phyloP scores from a whole-genome alignment of 2,113 vertebrate genomes.

The Microtus montanus region DNA sequence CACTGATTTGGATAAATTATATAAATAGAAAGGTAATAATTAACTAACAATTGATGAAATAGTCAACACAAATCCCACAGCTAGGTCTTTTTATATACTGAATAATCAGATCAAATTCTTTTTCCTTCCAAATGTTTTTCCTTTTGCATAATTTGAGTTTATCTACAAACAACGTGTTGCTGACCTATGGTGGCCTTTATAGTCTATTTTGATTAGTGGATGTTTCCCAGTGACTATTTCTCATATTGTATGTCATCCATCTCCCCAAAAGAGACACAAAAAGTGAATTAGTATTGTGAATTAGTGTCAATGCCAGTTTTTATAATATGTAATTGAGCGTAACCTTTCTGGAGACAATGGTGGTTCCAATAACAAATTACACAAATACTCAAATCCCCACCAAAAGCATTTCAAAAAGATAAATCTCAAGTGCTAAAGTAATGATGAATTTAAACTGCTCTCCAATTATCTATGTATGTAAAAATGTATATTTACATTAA shows the following conservation, averaged over 20 bases:
- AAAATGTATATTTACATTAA: background rate
- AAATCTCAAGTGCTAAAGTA: slow-evolving; percentile 39
- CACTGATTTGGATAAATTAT: slow-evolving; percentile 39
- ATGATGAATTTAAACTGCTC: background rate
- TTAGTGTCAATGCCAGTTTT: slow-evolving; percentile 62
- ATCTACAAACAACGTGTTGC: slow-evolving; percentile 18
- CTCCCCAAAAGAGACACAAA: slow-evolving; percentile 21
- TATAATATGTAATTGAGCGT: slow-evolving; percentile 51
- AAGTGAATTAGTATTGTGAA: slow-evolving; percentile 56
- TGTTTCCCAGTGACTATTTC: slow-evolving; percentile 46
- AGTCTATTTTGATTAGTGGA: slow-evolving; percentile 34
- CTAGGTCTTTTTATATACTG: slow-evolving; percentile 44
- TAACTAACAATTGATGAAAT: slow-evolving; percentile 22
- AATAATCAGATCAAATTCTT: slow-evolving; percentile 39
- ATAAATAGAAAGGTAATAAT: slow-evolving; percentile 45
- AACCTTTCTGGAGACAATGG: slow-evolving; percentile 40
- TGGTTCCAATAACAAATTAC: slow-evolving; percentile 34
- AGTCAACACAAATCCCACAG: slow-evolving; percentile 32
- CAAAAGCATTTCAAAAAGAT: slow-evolving; percentile 40
- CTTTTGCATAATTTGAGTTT: slow-evolving; percentile 50
- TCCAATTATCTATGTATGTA: background rate
- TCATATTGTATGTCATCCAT: background rate
- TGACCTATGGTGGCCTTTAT: background rate
- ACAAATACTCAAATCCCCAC: slow-evolving; percentile 35
- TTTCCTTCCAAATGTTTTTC: slow-evolving; percentile 44